Conservation (phyloP, 2,888 invertebrate genomes). For the Agrotis ipsilon region DNA sequence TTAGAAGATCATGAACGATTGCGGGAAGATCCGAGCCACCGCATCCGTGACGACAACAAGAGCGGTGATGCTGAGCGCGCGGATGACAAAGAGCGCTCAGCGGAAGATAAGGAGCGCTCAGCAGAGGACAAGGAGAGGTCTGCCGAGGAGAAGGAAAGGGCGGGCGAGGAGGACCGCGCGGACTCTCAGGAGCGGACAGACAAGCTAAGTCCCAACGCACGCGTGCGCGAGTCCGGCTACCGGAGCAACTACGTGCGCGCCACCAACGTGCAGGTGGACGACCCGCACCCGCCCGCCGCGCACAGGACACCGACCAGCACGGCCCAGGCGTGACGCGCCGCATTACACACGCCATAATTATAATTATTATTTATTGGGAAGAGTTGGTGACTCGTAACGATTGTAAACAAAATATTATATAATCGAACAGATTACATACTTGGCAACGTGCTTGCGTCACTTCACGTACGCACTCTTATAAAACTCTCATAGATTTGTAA, state of each 20-base stretch:
- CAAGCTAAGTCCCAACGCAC: conserved; percentile 80
- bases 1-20: conserved; percentile 82
- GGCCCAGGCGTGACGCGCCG: conserved; percentile 63
- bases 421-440: conserved; percentile 36
- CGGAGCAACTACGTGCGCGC: conserved; percentile 82
- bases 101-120: conserved; percentile 59
- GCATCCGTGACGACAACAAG: conserved; percentile 67
- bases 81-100: conserved; percentile 65
- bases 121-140: conserved; percentile 68
- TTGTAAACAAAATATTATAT: conserved; percentile 47
- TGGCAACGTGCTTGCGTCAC: conserved; percentile 9
- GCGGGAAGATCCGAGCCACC: conserved; percentile 76
- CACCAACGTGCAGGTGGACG: conserved; percentile 80
- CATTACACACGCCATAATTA: conserved; percentile 81
- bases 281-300: conserved; percentile 70
- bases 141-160: conserved; percentile 64
- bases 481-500: background rate
- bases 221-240: conserved; percentile 80
- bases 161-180: conserved; percentile 67
- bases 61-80: conserved; percentile 61
- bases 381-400: conserved; percentile 46
- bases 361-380: conserved; percentile 82
- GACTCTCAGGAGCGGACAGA: conserved; percentile 70
- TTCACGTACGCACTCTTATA: conserved; percentile 5
- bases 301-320: conserved; percentile 65